phyloP scores from a whole-genome alignment of 2,797 vertebrate genomes.

The Aphelocoma californica region DNA sequence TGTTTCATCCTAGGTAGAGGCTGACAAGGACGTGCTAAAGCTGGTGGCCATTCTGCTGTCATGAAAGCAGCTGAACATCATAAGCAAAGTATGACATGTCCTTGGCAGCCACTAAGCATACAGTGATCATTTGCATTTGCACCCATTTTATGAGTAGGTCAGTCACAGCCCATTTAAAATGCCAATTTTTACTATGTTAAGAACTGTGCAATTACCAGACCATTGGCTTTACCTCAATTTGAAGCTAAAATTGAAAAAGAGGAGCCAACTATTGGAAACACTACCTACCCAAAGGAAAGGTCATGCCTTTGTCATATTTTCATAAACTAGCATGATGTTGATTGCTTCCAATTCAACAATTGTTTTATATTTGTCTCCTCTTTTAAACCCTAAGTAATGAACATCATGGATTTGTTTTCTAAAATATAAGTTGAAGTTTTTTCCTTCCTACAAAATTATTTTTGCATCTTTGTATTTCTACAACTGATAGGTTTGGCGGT shows the following conservation, averaged over 20 bases:
- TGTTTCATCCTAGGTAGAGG: not conserved
- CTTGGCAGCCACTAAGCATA: not conserved
- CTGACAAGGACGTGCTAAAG: not conserved
- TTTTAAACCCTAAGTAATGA: not conserved
- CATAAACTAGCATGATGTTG: not conserved
- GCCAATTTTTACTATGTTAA: not conserved
- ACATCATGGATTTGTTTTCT: not conserved
- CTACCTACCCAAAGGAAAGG: not conserved
- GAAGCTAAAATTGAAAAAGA: not conserved
- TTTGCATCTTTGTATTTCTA: not conserved
- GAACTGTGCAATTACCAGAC: not conserved
- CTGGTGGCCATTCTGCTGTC: not conserved
- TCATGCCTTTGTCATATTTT: not conserved
- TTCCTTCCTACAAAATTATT: not conserved
- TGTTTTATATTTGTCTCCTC: not conserved
- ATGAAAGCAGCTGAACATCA: not conserved
- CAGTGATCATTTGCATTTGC: not conserved
- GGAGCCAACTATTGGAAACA: not conserved
- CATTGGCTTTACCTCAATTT: not conserved
- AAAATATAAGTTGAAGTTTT: not conserved
- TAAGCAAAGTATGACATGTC: rapidly evolving
- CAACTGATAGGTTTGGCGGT: not conserved
- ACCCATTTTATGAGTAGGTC: not conserved
- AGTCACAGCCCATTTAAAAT: not conserved
- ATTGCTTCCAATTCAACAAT: not conserved